These are phyloP conservation scores for Salmo trutta DNA, from an alignment of 2,797 vertebrate species.

Conservation along the genomic window DNA sequence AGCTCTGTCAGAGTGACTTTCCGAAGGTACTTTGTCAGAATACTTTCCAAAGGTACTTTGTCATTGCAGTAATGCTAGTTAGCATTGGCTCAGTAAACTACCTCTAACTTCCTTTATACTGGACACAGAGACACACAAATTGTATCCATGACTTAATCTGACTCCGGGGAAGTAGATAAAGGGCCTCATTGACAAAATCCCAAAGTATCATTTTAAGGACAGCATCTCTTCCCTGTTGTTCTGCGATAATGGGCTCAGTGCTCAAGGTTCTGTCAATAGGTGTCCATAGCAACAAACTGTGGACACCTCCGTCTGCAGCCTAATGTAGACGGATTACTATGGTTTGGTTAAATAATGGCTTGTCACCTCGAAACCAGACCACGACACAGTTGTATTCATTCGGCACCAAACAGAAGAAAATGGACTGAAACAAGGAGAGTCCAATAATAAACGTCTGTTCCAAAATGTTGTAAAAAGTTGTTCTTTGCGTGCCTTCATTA, in stretches of 20 bases:
- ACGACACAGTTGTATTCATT: not conserved
- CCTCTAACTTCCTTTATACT: too few relatives aligned
- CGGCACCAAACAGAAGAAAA: not conserved
- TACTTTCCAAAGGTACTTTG: too few relatives aligned
- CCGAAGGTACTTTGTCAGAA: too few relatives aligned
- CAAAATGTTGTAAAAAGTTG: not conserved
- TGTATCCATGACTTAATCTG: too few relatives aligned
- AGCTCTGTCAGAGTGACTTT: too few relatives aligned
- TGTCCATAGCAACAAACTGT: slow-evolving; percentile 13
- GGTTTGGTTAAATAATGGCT: not conserved
- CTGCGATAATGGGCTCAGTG: not conserved
- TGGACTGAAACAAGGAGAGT: not conserved
- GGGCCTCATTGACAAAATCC: too few relatives aligned
- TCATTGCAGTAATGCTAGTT: too few relatives aligned
- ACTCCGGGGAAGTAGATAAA: too few relatives aligned
- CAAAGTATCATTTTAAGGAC: not conserved
- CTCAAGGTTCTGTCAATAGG: not conserved
- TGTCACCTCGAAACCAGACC: not conserved
- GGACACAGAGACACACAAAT: too few relatives aligned
- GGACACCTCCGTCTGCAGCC: too few relatives aligned
- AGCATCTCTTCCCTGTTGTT: not conserved
- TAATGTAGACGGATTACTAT: not conserved
- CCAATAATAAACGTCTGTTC: too few relatives aligned
- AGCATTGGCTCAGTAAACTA: too few relatives aligned
- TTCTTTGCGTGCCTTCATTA: not conserved